Evolutionary conservation across 1,140 invertebrate genomes (phyloP).

Genomic region (Drosophila guanche): DNA sequence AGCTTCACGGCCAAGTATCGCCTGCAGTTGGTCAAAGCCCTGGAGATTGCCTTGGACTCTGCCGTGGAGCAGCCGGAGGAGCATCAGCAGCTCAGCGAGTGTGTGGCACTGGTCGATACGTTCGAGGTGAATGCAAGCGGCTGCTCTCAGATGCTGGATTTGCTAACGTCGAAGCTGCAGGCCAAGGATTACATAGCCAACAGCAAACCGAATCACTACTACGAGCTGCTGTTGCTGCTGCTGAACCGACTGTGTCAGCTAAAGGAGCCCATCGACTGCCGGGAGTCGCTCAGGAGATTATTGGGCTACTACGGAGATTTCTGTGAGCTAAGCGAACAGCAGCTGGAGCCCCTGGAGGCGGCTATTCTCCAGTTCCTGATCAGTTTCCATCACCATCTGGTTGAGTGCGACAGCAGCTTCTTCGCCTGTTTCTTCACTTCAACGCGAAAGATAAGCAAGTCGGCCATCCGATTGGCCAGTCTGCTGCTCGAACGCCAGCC

Average conservation of each 20-base stretch:
- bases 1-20: conserved; percentile 59
- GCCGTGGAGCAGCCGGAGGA: conserved; percentile 5
- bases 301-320: conserved; percentile 45
- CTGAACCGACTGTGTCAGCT: conserved; percentile 57
- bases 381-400: conserved; percentile 85
- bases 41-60: conserved; percentile 59
- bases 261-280: conserved; percentile 54
- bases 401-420: conserved; percentile 83
- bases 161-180: conserved; percentile 45
- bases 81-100: conserved; percentile 54
- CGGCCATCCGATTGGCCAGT: conserved; percentile 84
- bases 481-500: conserved; percentile 84
- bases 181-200: conserved; percentile 50
- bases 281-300: conserved; percentile 45
- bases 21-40: conserved; percentile 62
- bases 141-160: conserved; percentile 64
- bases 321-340: conserved; percentile 64
- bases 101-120: conserved; percentile 56
- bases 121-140: conserved; percentile 59
- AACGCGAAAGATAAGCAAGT: conserved; percentile 84
- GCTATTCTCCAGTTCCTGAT: conserved; percentile 85
- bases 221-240: conserved; percentile 56
- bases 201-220: conserved; percentile 52
- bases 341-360: conserved; percentile 85
- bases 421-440: conserved; percentile 83